Conservation (phyloP, 2,797 vertebrate species). For the Xiphophorus birchmanni region DNA sequence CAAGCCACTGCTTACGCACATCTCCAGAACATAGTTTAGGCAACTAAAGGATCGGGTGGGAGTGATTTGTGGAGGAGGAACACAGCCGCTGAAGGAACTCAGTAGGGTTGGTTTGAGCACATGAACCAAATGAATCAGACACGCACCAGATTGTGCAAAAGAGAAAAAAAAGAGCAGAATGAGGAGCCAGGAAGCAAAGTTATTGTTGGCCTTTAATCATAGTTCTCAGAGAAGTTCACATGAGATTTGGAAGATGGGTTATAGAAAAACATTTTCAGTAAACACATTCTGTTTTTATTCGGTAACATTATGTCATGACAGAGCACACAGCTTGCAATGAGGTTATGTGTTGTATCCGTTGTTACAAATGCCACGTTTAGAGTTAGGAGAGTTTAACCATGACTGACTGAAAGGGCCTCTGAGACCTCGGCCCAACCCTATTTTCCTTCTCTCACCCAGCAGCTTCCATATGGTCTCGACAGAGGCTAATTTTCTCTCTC, state of each 20-base stretch:
- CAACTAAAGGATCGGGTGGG: slow-evolving; percentile 71
- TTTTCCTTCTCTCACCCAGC: slow-evolving; percentile 13
- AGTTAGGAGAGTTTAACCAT: slow-evolving; percentile 7
- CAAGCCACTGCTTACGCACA: slow-evolving; percentile 79
- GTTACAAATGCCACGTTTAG: slow-evolving; percentile 2
- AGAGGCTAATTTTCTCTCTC: slow-evolving; percentile 47
- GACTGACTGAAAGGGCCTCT: slow-evolving; percentile 45
- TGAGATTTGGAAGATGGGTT: slow-evolving; percentile 9
- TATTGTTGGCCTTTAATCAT: slow-evolving; percentile 16
- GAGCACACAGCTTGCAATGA: background rate
- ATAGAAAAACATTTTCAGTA: slow-evolving; percentile 12
- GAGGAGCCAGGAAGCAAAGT: slow-evolving; percentile 29
- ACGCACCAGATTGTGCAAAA: slow-evolving; percentile 34
- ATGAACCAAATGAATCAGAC: slow-evolving; percentile 54
- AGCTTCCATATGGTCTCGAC: slow-evolving; percentile 19
- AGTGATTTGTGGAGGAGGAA: slow-evolving; percentile 72
- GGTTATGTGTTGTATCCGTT: slow-evolving; percentile 1
- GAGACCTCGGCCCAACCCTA: slow-evolving; percentile 42
- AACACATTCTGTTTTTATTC: slow-evolving; percentile 21
- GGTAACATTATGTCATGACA: background rate
- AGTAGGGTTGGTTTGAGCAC: slow-evolving; percentile 47
- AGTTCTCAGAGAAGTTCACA: slow-evolving; percentile 23
- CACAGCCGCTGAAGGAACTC: slow-evolving; percentile 53
- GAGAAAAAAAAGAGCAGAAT: slow-evolving; percentile 11
- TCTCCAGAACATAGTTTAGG: slow-evolving; percentile 77